Evolutionary conservation across 2,113 vertebrate genomes (phyloP).

Genomic region (Girardinichthys multiradiatus): DNA sequence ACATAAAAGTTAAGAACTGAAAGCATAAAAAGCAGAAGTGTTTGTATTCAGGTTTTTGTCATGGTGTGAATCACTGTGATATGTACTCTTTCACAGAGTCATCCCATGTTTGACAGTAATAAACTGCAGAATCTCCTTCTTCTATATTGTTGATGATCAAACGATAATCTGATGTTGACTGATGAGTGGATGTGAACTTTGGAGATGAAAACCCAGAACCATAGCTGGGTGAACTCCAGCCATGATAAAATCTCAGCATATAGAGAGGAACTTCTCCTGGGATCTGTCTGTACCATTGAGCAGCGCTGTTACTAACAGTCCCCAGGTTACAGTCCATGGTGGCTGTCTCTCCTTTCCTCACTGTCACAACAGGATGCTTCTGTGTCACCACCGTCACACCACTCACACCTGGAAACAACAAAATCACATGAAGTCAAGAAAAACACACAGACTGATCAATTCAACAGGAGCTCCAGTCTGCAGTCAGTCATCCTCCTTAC

Average conservation of each 20-base stretch:
- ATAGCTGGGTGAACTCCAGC: background rate
- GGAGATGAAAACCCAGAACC: background rate
- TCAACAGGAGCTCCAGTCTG: slow-evolving; percentile 32
- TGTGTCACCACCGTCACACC: slow-evolving; percentile 49
- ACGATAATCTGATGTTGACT: background rate
- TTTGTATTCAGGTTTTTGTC: background rate
- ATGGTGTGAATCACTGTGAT: slow-evolving; percentile 64
- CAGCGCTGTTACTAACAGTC: background rate
- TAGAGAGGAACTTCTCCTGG: background rate
- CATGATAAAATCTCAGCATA: background rate
- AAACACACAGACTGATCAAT: slow-evolving; percentile 24
- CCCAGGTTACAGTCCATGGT: slow-evolving; percentile 58
- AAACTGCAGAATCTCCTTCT: slow-evolving; percentile 66
- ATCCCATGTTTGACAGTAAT: slow-evolving; percentile 56
- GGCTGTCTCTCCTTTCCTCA: slow-evolving; percentile 48
- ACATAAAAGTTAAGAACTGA: no score
- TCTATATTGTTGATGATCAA: background rate
- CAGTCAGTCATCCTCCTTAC: slow-evolving; percentile 42
- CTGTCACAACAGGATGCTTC: slow-evolving; percentile 39
- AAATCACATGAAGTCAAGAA: slow-evolving; percentile 32
- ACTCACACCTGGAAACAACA: slow-evolving; percentile 53
- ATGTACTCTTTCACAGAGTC: accelerated
- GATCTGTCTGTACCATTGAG: background rate
- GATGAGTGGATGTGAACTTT: slow-evolving; percentile 1
- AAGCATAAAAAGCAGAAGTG: background rate